These are phyloP conservation scores for Plutella xylostella DNA, from an alignment of 2,888 invertebrate species.

Conservation along the genomic window DNA sequence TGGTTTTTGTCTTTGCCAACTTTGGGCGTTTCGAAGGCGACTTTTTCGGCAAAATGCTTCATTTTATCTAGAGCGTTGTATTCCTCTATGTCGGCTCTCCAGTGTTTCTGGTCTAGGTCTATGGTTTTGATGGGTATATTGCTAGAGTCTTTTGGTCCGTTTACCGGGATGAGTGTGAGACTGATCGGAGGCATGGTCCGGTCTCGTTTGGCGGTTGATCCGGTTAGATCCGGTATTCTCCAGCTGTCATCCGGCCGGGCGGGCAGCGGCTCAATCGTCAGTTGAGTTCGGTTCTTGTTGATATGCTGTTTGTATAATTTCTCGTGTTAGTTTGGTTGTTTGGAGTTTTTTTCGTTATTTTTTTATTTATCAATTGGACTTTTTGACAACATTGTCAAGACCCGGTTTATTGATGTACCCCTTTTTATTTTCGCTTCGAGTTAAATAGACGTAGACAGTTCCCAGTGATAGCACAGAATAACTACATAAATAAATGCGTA, in stretches of 20 bases:
- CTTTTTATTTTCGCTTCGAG: neutral
- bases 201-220: constrained; percentile 39
- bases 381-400: constrained; percentile 62
- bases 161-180: constrained; percentile 56
- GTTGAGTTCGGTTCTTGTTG: constrained; percentile 62
- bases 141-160: constrained; percentile 38
- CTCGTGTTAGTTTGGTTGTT: constrained; percentile 28
- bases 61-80: constrained; percentile 65
- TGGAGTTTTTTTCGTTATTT: constrained; percentile 16
- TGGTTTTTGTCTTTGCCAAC: constrained; percentile 33
- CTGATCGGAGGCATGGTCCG: constrained; percentile 59
- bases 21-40: constrained; percentile 57
- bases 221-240: constrained; percentile 50
- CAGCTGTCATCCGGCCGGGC: constrained; percentile 34
- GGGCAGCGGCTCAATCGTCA: constrained; percentile 58
- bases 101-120: constrained; percentile 37
- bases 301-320: constrained; percentile 55
- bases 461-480: too few species aligned
- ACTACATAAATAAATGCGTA: constrained; percentile 30
- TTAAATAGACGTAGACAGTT: constrained; percentile 18
- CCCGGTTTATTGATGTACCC: constrained; percentile 8
- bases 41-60: constrained; percentile 64
- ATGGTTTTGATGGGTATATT: constrained; percentile 46
- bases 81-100: constrained; percentile 48
- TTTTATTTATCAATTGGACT: constrained; percentile 58